phyloP scores from a whole-genome alignment of 2,888 invertebrate species.

The Ceramica pisi region DNA sequence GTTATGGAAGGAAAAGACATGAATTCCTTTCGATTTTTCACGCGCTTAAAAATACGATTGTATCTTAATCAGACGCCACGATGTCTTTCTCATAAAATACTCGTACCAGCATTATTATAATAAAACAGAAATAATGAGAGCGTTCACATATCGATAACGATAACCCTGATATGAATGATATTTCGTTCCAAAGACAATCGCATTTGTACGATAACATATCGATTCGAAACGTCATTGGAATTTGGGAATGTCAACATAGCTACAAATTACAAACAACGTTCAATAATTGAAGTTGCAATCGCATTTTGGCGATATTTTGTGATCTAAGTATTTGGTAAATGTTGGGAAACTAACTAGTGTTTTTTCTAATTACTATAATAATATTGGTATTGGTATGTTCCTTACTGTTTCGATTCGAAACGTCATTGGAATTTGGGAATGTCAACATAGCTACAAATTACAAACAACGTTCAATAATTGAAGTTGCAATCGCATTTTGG shows the following conservation, averaged over 20 bases:
- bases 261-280: too few species aligned
- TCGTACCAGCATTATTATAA: conserved; percentile 16
- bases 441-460: background rate
- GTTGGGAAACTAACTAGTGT: too few species aligned
- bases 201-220: conserved; percentile 39
- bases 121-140: conserved; percentile 32
- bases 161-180: conserved; percentile 32
- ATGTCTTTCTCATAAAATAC: conserved; percentile 1
- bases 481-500: too few species aligned
- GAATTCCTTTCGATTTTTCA: background rate
- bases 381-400: too few species aligned
- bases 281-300: too few species aligned
- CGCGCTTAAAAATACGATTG: background rate
- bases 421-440: conserved; percentile 17
- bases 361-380: too few species aligned
- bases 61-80: background rate
- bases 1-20: background rate
- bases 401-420: background rate
- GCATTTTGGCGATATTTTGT: too few species aligned
- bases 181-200: conserved; percentile 28
- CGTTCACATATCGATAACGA: conserved; percentile 29
- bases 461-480: too few species aligned
- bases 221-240: conserved; percentile 10
- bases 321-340: too few species aligned
- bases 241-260: conserved; percentile 9